Conservation (phyloP, 2,797 vertebrate genomes). For the Peromyscus eremicus region DNA sequence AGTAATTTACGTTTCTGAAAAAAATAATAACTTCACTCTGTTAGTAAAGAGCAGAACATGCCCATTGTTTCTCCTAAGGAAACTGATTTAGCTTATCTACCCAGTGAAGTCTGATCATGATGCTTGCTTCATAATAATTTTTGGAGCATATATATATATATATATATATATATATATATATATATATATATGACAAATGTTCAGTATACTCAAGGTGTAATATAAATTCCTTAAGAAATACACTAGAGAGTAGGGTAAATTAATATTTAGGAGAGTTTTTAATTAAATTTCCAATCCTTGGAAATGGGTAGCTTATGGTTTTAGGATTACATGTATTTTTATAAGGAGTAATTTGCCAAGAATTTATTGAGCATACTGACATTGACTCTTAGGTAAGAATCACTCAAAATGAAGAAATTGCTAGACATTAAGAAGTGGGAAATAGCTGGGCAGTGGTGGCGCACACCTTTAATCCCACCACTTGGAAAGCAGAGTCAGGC, state of each 20-base stretch:
- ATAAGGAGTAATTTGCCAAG: not conserved
- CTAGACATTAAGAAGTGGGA: not conserved
- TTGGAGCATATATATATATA: not conserved
- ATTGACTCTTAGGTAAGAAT: not conserved
- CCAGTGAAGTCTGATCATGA: not conserved
- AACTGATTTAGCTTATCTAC: not conserved
- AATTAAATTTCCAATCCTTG: not conserved
- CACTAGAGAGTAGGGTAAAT: not conserved
- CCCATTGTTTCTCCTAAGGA: not conserved
- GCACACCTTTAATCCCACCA: too few species aligned
- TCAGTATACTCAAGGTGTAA: not conserved
- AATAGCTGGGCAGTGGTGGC: too few species aligned
- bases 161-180: too few species aligned
- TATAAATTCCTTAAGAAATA: not conserved
- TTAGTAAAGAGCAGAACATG: not conserved
- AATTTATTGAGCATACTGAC: not conserved
- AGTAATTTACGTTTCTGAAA: not conserved
- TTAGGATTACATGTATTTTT: not conserved
- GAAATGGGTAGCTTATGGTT: not conserved
- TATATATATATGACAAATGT: not conserved
- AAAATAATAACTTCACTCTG: not conserved
- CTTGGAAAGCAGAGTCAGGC: too few species aligned
- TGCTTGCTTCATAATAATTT: not conserved
- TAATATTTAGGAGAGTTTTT: not conserved
- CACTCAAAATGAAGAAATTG: not conserved